phyloP scores from a whole-genome alignment of 2,113 vertebrate species.

The Phylloscopus trochilus region DNA sequence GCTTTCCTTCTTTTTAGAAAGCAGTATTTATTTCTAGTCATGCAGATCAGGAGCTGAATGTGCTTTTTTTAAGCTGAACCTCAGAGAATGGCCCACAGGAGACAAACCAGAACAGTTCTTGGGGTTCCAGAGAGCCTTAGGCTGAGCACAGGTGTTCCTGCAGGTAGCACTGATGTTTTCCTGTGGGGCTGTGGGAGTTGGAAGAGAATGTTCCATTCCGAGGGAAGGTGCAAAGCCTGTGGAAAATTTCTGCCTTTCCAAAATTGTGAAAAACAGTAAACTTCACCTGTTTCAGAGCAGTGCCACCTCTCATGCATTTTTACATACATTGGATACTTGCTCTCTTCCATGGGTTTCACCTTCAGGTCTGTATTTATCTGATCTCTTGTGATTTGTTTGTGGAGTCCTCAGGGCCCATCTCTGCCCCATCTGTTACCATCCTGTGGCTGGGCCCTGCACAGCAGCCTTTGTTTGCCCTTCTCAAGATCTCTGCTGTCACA shows the following conservation, averaged over 20 bases:
- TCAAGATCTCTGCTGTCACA: not conserved
- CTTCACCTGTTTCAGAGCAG: not conserved
- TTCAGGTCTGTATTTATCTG: not conserved
- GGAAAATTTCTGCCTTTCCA: not conserved
- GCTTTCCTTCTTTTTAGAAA: not conserved
- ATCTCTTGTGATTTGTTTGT: not conserved
- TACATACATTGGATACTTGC: not conserved
- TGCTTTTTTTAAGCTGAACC: not conserved
- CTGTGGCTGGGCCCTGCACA: not conserved
- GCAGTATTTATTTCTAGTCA: not conserved
- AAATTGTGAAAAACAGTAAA: not conserved
- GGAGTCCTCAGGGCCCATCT: not conserved
- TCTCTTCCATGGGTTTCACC: not conserved
- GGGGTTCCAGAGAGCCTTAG: not conserved
- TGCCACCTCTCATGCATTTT: not conserved
- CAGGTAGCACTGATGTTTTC: not conserved
- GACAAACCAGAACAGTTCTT: not conserved
- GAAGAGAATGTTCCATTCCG: accelerated
- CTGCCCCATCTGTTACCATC: not conserved
- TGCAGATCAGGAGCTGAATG: not conserved
- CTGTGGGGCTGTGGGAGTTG: not conserved
- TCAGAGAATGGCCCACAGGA: not conserved
- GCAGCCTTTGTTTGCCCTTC: not conserved
- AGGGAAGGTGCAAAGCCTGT: not conserved
- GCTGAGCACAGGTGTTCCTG: not conserved